phyloP scores from a whole-genome alignment of 2,888 invertebrate species.

The Acrocyrtus sp. region DNA sequence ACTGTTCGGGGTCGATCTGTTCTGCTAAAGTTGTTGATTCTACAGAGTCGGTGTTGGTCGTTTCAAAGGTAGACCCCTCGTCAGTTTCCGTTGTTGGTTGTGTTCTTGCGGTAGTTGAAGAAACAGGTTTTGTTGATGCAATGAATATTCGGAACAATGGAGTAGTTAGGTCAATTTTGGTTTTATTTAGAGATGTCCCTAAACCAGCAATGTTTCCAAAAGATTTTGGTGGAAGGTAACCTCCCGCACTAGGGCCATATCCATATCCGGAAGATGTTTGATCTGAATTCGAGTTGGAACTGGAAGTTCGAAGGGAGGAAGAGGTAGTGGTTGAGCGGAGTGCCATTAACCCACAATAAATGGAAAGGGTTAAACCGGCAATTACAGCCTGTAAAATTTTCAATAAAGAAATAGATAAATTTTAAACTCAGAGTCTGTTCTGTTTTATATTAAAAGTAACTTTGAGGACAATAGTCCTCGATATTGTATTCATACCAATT shows the following conservation, averaged over 20 bases:
- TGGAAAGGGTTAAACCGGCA: slow-evolving; percentile 14
- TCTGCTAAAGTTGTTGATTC: too few species aligned
- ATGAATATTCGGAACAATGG: slow-evolving; percentile 17
- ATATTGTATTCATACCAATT: too few species aligned
- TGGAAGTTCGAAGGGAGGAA: background rate
- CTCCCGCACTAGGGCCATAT: background rate
- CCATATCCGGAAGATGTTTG: background rate
- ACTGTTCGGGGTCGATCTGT: too few species aligned
- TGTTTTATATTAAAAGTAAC: too few species aligned
- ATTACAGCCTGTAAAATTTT: slow-evolving; percentile 7
- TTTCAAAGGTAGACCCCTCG: too few species aligned
- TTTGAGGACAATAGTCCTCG: too few species aligned
- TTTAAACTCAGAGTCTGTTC: background rate
- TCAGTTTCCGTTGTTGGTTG: background rate
- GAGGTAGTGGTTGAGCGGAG: slow-evolving; percentile 1
- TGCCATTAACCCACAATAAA: slow-evolving; percentile 21
- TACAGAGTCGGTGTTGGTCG: too few species aligned
- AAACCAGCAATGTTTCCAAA: too few species aligned
- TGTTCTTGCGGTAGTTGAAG: slow-evolving; percentile 8
- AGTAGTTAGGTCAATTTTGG: background rate
- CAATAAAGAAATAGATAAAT: background rate
- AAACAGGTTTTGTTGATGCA: slow-evolving; percentile 1
- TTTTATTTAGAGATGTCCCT: background rate
- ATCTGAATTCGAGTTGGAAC: background rate
- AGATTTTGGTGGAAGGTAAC: slow-evolving; percentile 27